These are phyloP conservation scores for Zaprionus tsacasi DNA, from an alignment of 1,140 invertebrate genomes.

Conservation along the genomic window DNA sequence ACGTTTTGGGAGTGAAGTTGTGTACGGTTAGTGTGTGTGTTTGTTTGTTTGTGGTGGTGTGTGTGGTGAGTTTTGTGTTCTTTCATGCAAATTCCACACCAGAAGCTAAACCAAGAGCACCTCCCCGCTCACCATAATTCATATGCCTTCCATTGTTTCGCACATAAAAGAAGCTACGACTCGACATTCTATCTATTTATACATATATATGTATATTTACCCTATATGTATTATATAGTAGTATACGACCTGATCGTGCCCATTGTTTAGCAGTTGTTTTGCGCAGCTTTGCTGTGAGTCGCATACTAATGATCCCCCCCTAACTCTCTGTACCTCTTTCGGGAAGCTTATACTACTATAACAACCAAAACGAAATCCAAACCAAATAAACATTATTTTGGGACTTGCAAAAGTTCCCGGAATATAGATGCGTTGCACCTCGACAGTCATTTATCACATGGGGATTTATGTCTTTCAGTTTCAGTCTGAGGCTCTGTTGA, in stretches of 20 bases:
- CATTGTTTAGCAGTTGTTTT: constrained; percentile 73
- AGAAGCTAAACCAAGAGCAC: constrained; percentile 46
- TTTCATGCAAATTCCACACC: constrained; percentile 65
- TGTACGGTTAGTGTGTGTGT: constrained; percentile 54
- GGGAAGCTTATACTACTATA: constrained; percentile 32
- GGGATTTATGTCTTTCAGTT: constrained; percentile 61
- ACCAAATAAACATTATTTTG: constrained; percentile 57
- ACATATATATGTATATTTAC: constrained; percentile 23
- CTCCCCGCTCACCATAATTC: constrained; percentile 64
- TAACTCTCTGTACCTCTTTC: neutral
- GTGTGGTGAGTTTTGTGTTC: constrained; percentile 31
- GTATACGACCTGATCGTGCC: constrained; percentile 63
- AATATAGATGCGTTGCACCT: constrained; percentile 46
- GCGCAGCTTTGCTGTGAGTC: constrained; percentile 67
- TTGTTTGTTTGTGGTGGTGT: constrained; percentile 13
- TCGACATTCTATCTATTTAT: constrained; percentile 15
- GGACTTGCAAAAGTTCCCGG: constrained; percentile 45
- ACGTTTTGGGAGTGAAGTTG: constrained; percentile 13
- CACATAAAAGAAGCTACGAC: constrained; percentile 68
- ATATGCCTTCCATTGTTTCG: constrained; percentile 67
- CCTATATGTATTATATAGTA: constrained; percentile 19
- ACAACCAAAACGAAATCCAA: constrained; percentile 58
- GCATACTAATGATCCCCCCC: constrained; percentile 52
- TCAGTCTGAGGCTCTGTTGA: neutral
- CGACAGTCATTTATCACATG: constrained; percentile 53